phyloP scores from a whole-genome alignment of 1,140 invertebrate genomes.

The Parapsyche elsis region DNA sequence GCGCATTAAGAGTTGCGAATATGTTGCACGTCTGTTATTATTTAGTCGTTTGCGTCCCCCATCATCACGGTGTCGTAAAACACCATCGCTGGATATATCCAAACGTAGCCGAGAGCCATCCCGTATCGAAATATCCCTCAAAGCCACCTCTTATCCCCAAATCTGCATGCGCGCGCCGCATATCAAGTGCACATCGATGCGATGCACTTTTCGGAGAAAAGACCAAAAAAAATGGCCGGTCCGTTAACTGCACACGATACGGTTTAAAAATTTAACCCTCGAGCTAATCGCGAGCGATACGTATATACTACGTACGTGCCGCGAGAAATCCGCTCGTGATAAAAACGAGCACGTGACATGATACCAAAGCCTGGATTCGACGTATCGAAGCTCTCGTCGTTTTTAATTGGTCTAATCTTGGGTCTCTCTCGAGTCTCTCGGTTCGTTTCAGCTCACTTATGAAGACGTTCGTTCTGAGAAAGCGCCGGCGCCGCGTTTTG shows the following conservation, averaged over 20 bases:
- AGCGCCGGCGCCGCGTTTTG: too few relatives aligned
- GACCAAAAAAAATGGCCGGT: not conserved
- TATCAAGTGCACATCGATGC: conserved; percentile 26
- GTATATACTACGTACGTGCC: too few relatives aligned
- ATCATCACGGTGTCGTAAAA: conserved; percentile 38
- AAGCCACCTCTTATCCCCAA: conserved; percentile 14
- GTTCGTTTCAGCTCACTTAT: too few relatives aligned
- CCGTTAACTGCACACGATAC: conserved; percentile 9
- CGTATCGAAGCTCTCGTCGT: too few relatives aligned
- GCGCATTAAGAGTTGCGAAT: not conserved
- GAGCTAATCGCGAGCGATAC: conserved; percentile 6
- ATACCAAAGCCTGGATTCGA: too few relatives aligned
- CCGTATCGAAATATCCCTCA: not conserved
- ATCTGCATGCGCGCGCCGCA: conserved; percentile 19
- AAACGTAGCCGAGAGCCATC: not conserved
- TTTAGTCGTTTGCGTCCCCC: conserved; percentile 19
- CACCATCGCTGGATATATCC: conserved; percentile 14
- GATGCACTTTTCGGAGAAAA: not conserved
- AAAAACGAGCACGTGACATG: too few relatives aligned
- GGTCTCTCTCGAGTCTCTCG: too few relatives aligned
- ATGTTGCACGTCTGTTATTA: conserved; percentile 8
- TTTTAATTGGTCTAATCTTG: too few relatives aligned
- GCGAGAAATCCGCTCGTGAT: too few relatives aligned
- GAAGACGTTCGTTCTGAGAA: too few relatives aligned
- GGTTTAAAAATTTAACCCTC: not conserved